Base-by-base conservation (phyloP, 1,140 invertebrate genomes). In the Eurosta solidaginis region DNA sequence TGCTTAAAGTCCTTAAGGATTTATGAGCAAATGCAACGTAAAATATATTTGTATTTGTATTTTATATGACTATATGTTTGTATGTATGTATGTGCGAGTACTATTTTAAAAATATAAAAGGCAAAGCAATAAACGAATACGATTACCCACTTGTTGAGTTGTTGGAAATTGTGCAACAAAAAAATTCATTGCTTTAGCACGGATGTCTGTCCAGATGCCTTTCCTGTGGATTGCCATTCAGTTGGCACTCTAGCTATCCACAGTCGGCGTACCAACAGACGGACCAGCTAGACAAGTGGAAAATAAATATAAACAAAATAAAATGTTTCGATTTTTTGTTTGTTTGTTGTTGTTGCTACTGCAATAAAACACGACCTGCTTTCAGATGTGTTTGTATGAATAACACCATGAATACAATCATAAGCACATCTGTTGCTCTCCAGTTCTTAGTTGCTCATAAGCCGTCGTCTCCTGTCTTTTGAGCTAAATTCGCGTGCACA, bases 1-100 rank as follows among this genome's bases (percentile, higher is more conserved):
- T 68, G 59, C 59, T 68, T 68, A 68, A 68, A 20, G 59, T 68
- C 29, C 59, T 68, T 68, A 68, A 68, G 59, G 59, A 68, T 68
- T 68, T 68, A 68, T 68, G 33, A 40, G 33, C 59, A 68, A n/a
- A 47, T 47, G 45, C 45, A 47, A 14, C n/a, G 45, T 47, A 14
- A 47, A 47, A 47, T 47, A 47, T 47, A n/a, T 47, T 47, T 47
- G 45, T n/a, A n/a, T n/a, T 47, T 17, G 45, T 47, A 47, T 47
- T 47, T 47, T 47, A 4, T 47, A n/a, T n/a, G n/a, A n/a, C n/a
- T n/a, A n/a, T 47, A 44, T 14, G 12, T 47, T 47, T 47, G 45
- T 47, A 47, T 47, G 45, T 47, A 12, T 17, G 14, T 47, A 1
- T n/a, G 14, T 12, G 14, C n/a, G 2, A 17, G 12, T 17, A 14